These are phyloP conservation scores for Etheostoma cragini DNA, from an alignment of 2,113 vertebrate genomes.

Conservation along the genomic window DNA sequence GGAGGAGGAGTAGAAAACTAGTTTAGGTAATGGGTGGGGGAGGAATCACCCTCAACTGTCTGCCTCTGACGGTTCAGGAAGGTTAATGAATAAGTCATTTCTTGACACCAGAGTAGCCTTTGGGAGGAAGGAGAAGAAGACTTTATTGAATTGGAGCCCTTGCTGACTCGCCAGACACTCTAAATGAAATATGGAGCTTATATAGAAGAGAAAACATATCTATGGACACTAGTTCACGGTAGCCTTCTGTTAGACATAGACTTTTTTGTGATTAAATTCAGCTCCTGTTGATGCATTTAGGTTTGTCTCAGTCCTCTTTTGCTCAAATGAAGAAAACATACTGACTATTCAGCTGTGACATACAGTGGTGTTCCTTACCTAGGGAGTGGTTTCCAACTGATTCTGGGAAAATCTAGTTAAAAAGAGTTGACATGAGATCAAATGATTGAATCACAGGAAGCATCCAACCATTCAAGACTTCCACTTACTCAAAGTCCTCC, in stretches of 20 bases:
- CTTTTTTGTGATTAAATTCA: neutral
- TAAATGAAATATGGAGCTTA: conserved; percentile 31
- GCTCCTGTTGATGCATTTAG: neutral
- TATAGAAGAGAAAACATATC: neutral
- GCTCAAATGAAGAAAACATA: neutral
- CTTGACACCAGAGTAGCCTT: conserved; percentile 35
- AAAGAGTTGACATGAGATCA: conserved; percentile 20
- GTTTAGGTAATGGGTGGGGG: conserved; percentile 2
- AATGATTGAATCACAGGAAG: conserved; percentile 48
- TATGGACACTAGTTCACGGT: neutral
- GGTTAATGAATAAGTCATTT: conserved; percentile 68
- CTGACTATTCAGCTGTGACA: neutral
- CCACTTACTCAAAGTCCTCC: neutral
- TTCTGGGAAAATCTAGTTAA: conserved; percentile 28
- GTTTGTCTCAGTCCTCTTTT: neutral
- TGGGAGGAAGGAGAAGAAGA: conserved; percentile 20
- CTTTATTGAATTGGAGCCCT: conserved; percentile 1
- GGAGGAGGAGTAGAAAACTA: neutral
- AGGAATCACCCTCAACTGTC: conserved; percentile 24
- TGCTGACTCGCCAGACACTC: neutral
- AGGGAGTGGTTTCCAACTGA: conserved; percentile 1
- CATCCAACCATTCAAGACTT: conserved; percentile 17
- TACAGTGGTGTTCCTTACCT: neutral
- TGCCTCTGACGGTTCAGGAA: conserved; percentile 32
- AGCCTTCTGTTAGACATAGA: neutral